Evolutionary conservation across 1,140 invertebrate species (phyloP).

Genomic region (Leptinotarsa lineolata): DNA sequence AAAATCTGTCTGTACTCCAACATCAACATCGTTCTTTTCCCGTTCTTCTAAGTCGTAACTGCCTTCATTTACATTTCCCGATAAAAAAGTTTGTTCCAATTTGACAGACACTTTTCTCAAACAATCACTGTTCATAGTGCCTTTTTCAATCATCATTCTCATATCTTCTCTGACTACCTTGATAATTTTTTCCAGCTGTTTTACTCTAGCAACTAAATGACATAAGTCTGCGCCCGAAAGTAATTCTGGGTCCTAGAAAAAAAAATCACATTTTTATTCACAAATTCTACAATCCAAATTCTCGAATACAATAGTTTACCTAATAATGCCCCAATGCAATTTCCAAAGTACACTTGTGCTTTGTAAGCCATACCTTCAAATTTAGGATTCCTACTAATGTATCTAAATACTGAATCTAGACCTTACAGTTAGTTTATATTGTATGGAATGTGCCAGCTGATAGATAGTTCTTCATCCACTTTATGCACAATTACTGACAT

Average conservation of each 20-base stretch:
- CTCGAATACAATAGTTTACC: no score
- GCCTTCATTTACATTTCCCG: background rate
- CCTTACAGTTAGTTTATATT: no score
- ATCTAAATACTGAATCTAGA: no score
- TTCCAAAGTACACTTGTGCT: no score
- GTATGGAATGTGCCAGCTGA: no score
- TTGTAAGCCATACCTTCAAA: no score
- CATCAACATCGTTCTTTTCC: slow-evolving; percentile 27
- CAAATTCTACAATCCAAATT: no score
- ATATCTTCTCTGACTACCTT: slow-evolving; percentile 34
- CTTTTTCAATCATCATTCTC: slow-evolving; percentile 39
- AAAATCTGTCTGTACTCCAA: slow-evolving; percentile 35
- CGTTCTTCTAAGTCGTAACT: background rate
- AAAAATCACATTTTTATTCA: no score
- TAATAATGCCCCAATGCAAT: no score
- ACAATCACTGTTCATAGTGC: slow-evolving; percentile 39
- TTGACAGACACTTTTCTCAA: slow-evolving; percentile 34
- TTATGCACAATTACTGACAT: no score
- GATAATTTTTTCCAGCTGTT: slow-evolving; percentile 42
- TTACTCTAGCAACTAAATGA: slow-evolving; percentile 36
- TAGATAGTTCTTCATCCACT: no score
- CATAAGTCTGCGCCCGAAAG: slow-evolving; percentile 13
- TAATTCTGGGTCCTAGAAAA: slow-evolving; percentile 28
- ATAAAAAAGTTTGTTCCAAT: slow-evolving; percentile 34
- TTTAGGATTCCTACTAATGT: no score